Evolutionary conservation across 2,888 invertebrate genomes (phyloP).

Genomic region (Hydrotaea cyrtoneurina): DNA sequence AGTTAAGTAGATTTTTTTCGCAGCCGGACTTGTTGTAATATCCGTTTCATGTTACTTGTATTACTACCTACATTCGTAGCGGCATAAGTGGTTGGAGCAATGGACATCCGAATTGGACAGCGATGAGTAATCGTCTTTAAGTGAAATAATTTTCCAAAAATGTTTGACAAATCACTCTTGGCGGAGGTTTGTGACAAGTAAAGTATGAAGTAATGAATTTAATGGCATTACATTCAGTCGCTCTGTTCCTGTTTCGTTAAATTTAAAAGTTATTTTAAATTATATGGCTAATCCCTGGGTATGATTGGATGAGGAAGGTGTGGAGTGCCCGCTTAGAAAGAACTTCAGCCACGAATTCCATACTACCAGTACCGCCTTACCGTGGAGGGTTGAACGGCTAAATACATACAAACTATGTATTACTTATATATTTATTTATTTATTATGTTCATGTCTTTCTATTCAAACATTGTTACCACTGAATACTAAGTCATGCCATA

Average conservation of each 20-base stretch:
- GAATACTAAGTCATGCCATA: background rate
- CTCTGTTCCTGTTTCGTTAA: too few species aligned
- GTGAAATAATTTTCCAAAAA: background rate
- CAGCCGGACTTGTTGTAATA: background rate
- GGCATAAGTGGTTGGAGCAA: background rate
- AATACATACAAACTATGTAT: background rate
- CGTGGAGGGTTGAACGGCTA: background rate
- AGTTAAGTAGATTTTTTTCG: background rate
- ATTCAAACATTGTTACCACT: background rate
- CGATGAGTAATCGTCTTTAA: background rate
- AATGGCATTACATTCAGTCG: background rate
- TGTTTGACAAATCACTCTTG: background rate
- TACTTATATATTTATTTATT: conserved; percentile 2
- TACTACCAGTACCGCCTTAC: too few species aligned
- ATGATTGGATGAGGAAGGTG: too few species aligned
- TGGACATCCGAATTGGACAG: background rate
- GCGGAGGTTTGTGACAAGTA: background rate
- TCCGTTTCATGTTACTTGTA: conserved; percentile 1
- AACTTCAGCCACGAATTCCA: too few species aligned
- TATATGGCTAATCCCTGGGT: too few species aligned
- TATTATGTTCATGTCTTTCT: background rate
- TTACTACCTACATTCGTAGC: background rate
- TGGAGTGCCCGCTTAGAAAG: too few species aligned
- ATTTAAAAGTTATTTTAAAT: too few species aligned
- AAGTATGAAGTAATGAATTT: background rate